These are phyloP conservation scores for Meriones unguiculatus DNA, from an alignment of 2,113 vertebrate species.

Conservation along the genomic window DNA sequence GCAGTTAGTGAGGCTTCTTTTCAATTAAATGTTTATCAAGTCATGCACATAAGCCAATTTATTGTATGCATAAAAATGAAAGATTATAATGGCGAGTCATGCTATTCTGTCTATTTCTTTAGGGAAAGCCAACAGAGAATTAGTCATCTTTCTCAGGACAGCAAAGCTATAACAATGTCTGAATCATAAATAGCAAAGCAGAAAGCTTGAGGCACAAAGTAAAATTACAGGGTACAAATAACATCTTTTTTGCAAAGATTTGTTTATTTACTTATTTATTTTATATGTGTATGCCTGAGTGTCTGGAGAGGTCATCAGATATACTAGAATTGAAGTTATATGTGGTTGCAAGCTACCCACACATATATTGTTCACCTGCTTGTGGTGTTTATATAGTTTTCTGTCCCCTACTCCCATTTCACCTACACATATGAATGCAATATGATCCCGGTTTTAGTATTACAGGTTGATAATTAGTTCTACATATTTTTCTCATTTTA, in stretches of 20 bases:
- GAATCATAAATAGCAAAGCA: slow-evolving; percentile 34
- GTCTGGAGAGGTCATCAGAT: background rate
- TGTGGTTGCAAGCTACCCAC: background rate
- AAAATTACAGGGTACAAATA: background rate
- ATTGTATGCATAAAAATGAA: slow-evolving; percentile 54
- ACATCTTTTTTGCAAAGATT: background rate
- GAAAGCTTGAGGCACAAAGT: background rate
- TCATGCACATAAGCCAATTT: slow-evolving; percentile 62
- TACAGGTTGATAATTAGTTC: background rate
- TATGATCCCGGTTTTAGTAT: background rate
- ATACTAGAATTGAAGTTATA: no score
- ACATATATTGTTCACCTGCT: background rate
- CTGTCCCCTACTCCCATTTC: background rate
- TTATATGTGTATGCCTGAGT: background rate
- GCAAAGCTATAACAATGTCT: slow-evolving; percentile 41
- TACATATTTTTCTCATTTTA: background rate
- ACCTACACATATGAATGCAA: background rate
- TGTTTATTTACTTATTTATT: no score
- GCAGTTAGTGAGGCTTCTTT: slow-evolving; percentile 71
- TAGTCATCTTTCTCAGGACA: slow-evolving; percentile 63
- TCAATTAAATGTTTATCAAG: slow-evolving; percentile 75
- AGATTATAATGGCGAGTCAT: slow-evolving; percentile 68
- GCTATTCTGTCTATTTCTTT: slow-evolving; percentile 57
- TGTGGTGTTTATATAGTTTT: slow-evolving; percentile 11
- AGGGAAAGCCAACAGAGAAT: slow-evolving; percentile 58